phyloP scores from a whole-genome alignment of 2,797 vertebrate genomes.

The Picus viridis region DNA sequence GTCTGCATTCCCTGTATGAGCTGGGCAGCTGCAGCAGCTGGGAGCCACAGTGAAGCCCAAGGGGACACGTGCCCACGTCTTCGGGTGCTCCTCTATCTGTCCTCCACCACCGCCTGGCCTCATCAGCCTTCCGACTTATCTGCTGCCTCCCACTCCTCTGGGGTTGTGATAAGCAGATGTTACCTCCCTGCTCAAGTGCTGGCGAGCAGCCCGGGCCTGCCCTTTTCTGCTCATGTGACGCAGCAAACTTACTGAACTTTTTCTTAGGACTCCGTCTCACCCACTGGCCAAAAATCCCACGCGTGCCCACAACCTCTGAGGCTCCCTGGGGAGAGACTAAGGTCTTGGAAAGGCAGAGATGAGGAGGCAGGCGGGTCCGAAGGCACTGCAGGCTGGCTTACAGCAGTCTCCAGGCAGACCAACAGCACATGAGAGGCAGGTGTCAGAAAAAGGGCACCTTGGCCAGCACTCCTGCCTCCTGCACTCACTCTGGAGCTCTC shows the following conservation, averaged over 20 bases:
- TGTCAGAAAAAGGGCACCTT: not conserved
- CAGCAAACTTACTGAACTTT: not conserved
- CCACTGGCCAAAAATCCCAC: rapidly evolving
- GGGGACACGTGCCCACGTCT: rapidly evolving
- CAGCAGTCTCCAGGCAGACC: not conserved
- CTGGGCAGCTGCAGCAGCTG: not conserved
- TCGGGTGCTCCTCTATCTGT: constrained; percentile 12
- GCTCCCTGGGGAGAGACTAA: not conserved
- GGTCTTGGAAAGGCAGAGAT: not conserved
- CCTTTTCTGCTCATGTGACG: not conserved
- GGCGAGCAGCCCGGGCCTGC: constrained; percentile 4
- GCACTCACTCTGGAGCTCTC: not conserved
- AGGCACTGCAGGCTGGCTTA: not conserved
- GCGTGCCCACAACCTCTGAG: rapidly evolving
- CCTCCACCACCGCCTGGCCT: not conserved
- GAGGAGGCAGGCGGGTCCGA: not conserved
- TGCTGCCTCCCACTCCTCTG: not conserved
- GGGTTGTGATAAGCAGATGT: constrained; percentile 23
- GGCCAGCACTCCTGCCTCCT: not conserved
- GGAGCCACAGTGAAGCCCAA: not conserved
- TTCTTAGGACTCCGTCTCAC: not conserved
- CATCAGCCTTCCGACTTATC: not conserved
- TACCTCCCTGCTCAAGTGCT: not conserved
- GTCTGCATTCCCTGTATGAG: not conserved
- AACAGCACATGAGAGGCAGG: not conserved